A percentile compares a stretch with the other conserved stretches of the same genome.
Conservation (phyloP, 2,113 vertebrate genomes). For the Pollachius pollachius region DNA sequence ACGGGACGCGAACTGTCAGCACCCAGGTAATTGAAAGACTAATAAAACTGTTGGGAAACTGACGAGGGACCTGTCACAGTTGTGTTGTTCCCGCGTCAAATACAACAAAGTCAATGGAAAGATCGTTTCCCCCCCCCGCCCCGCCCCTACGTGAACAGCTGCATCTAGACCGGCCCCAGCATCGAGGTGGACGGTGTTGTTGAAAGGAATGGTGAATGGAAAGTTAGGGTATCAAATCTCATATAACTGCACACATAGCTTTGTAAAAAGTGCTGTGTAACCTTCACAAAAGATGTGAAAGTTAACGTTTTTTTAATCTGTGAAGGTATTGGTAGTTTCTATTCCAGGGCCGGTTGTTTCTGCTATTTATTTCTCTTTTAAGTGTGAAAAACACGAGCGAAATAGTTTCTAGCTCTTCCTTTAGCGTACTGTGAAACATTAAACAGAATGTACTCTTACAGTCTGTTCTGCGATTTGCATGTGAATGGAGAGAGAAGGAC, state of each 20-base stretch:
- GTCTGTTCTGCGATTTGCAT: neutral
- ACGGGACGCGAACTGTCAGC: slow-evolving; percentile 88
- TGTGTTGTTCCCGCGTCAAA: slow-evolving; percentile 35
- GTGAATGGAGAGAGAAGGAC: neutral
- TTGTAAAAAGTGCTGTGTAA: too few species aligned
- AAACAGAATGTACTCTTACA: neutral
- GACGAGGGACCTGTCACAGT: slow-evolving; percentile 57
- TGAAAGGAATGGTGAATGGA: too few species aligned
- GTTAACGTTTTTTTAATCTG: too few species aligned
- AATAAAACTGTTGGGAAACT: slow-evolving; percentile 56
- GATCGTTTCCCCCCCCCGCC: too few species aligned
- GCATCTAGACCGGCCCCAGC: too few species aligned
- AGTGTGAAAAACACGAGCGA: neutral
- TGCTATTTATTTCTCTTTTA: too few species aligned
- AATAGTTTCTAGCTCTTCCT: neutral
- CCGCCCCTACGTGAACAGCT: too few species aligned
- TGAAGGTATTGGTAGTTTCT: neutral
- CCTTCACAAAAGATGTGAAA: too few species aligned
- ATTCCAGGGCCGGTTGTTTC: too few species aligned
- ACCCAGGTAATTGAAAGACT: slow-evolving; percentile 86
- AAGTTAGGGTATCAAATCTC: too few species aligned
- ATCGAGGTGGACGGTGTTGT: too few species aligned
- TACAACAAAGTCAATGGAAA: slow-evolving; percentile 5
- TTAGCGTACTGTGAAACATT: neutral
- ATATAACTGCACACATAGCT: too few species aligned